Conservation (phyloP, 2,113 vertebrate genomes). For the Austrofundulus limnaeus region DNA sequence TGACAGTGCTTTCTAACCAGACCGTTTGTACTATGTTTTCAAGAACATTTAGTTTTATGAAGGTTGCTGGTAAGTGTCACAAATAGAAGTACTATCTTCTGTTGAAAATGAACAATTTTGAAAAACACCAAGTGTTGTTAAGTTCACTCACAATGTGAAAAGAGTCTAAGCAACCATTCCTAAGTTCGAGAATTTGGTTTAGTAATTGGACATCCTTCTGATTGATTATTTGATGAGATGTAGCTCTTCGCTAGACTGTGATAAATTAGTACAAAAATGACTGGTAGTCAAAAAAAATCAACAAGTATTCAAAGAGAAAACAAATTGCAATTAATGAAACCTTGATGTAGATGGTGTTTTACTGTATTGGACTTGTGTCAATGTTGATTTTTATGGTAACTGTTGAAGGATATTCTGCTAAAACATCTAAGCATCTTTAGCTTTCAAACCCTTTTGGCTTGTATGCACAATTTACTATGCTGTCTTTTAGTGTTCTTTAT, state of each 20-base stretch:
- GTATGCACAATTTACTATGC: conserved; percentile 7
- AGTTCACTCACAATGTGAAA: too few relatives aligned
- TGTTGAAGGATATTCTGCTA: neutral
- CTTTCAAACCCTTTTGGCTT: conserved; percentile 18
- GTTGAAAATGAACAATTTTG: too few relatives aligned
- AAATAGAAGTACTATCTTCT: too few relatives aligned
- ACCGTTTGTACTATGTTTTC: too few relatives aligned
- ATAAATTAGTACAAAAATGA: neutral
- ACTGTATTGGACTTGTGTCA: neutral
- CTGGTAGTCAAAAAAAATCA: neutral
- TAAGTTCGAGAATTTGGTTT: too few relatives aligned
- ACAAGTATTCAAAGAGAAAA: neutral
- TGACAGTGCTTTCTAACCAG: too few relatives aligned
- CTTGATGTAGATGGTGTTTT: neutral
- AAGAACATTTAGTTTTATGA: too few relatives aligned
- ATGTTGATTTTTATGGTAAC: neutral
- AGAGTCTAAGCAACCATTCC: too few relatives aligned
- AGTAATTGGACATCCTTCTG: too few relatives aligned
- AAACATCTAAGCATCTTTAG: conserved; percentile 11
- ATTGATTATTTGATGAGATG: neutral
- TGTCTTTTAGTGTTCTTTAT: neutral
- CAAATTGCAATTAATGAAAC: neutral
- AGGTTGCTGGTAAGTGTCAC: too few relatives aligned
- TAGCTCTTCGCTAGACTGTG: neutral
- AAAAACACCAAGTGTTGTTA: too few relatives aligned